These are phyloP conservation scores for Hippocampus abdominalis DNA, from an alignment of 2,113 vertebrate species.

Conservation along the genomic window DNA sequence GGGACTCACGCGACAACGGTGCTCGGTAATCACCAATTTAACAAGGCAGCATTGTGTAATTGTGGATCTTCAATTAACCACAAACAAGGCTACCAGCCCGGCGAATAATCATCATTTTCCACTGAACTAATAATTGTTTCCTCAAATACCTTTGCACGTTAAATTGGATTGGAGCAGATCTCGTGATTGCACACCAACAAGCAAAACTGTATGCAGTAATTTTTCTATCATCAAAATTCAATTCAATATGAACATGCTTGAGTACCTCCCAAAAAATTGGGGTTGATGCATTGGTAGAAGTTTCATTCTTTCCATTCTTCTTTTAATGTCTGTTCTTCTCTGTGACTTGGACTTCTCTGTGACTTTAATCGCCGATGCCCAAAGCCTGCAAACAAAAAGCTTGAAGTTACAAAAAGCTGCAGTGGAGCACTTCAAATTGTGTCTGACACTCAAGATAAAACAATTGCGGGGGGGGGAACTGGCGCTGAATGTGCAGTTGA, in stretches of 20 bases:
- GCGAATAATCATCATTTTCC: constrained; percentile 66
- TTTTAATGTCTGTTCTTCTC: neutral
- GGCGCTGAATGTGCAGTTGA: constrained; percentile 39
- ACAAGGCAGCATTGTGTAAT: constrained; percentile 33
- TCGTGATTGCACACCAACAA: constrained; percentile 14
- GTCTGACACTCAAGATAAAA: constrained; percentile 55
- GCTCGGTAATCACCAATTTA: neutral
- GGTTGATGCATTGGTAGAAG: neutral
- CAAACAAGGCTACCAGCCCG: constrained; percentile 19
- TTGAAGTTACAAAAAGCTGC: constrained; percentile 54
- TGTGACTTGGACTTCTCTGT: constrained; percentile 45
- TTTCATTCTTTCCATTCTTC: neutral
- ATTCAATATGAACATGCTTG: too few species aligned
- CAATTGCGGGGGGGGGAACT: constrained; percentile 50
- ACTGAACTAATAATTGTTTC: constrained; percentile 61
- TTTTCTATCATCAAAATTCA: too few species aligned
- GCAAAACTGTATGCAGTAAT: constrained; percentile 3
- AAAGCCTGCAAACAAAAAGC: constrained; percentile 42
- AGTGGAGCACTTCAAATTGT: constrained; percentile 47
- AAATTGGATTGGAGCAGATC: constrained; percentile 1
- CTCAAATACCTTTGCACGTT: constrained; percentile 46
- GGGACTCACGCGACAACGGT: neutral
- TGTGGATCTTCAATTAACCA: constrained; percentile 54
- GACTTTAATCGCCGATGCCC: constrained; percentile 29
- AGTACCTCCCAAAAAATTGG: too few species aligned